Percentiles rank a stretch among this genome's conserved stretches.
These are phyloP conservation scores for Macrobrachium nipponense DNA, from an alignment of 1,140 invertebrate genomes.

Conservation along the genomic window DNA sequence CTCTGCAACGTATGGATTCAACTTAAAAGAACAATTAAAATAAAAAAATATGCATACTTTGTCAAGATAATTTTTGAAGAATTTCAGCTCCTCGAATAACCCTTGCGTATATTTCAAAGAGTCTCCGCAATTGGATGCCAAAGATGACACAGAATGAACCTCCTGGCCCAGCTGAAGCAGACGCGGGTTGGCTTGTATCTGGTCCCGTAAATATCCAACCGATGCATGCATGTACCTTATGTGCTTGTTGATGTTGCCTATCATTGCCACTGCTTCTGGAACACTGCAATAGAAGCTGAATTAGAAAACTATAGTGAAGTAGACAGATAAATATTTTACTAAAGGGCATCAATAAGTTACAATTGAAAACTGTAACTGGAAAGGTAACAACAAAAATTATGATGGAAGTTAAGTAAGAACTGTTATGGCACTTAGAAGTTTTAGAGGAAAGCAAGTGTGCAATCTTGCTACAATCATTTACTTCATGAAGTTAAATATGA, in stretches of 20 bases:
- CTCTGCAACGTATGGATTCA: background rate
- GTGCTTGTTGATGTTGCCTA: constrained; percentile 70
- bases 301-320: too few relatives aligned
- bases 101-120: constrained; percentile 49
- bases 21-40: background rate
- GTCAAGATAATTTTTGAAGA: constrained; percentile 63
- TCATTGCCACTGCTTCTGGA: constrained; percentile 69
- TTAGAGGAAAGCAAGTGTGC: too few relatives aligned
- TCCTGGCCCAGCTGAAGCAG: constrained; percentile 67
- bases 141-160: constrained; percentile 50
- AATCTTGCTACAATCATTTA: too few relatives aligned
- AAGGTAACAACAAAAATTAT: too few relatives aligned
- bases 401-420: too few relatives aligned
- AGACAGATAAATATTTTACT: too few relatives aligned
- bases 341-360: too few relatives aligned
- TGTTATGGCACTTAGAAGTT: too few relatives aligned
- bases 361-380: too few relatives aligned
- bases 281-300: constrained; percentile 66
- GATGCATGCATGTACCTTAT: constrained; percentile 68
- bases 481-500: too few relatives aligned
- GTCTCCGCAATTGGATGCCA: constrained; percentile 52
- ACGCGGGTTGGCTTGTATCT: constrained; percentile 67
- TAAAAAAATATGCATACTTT: constrained; percentile 43
- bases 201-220: constrained; percentile 68
- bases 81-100: constrained; percentile 60